Conservation (phyloP, 1,140 invertebrate genomes). For the Heliothis virescens region DNA sequence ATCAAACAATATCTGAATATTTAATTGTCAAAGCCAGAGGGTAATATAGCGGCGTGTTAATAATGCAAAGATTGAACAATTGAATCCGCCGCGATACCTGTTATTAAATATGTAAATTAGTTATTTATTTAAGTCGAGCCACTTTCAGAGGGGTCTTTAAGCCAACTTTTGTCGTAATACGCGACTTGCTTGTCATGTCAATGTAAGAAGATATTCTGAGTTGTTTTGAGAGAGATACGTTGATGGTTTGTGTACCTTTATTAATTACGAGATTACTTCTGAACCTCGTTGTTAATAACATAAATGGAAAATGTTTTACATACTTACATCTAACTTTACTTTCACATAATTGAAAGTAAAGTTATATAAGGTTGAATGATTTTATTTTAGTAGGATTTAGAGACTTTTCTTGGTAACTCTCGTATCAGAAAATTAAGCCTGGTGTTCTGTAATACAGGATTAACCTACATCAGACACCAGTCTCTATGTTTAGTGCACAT, state of each 20-base stretch:
- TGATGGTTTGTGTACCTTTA: not conserved
- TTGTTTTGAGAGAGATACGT: not conserved
- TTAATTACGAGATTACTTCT: no score
- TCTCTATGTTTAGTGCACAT: no score
- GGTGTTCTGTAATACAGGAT: no score
- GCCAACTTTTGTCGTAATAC: conserved; percentile 32
- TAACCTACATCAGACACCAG: no score
- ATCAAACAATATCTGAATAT: conserved; percentile 60
- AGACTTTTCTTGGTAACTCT: not conserved
- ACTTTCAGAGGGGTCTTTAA: conserved; percentile 50
- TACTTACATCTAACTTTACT: no score
- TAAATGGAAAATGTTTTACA: no score
- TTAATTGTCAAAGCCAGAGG: conserved; percentile 56
- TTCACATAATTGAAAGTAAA: no score
- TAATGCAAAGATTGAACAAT: conserved; percentile 66
- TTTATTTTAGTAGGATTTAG: no score
- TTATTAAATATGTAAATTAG: conserved; percentile 73
- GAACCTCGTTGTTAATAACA: no score
- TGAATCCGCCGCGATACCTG: conserved; percentile 65
- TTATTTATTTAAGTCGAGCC: conserved; percentile 66
- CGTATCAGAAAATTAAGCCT: not conserved
- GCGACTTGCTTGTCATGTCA: conserved; percentile 39
- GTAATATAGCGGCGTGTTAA: conserved; percentile 59
- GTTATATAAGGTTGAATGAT: no score
- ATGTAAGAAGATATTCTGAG: not conserved